Base-by-base conservation (phyloP, 2,888 invertebrate genomes). In the Neocrepidodera transversa region DNA sequence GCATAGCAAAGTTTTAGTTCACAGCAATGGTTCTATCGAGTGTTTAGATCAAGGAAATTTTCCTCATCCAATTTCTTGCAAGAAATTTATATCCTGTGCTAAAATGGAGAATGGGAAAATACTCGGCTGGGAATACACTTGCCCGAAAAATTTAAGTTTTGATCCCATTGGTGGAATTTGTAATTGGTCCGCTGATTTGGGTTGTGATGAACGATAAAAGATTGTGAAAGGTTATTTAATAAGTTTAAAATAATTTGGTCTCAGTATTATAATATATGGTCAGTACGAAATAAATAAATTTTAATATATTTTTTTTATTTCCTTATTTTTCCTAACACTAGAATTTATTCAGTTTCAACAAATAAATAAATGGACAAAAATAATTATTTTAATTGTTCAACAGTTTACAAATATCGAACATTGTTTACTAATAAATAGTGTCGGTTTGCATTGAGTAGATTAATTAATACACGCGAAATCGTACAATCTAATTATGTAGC, bases 141-240 rank as follows among this genome's bases (percentile, higher is more conserved):
- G 95, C 75, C 94, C 94, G 0, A 87, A 88, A 69, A 90, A 90
- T 26, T 82, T 95, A 2, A 91, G 92, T 71, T 95, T 93, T 76
- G 94, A 95, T 77, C 93, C 93, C 0, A 88, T 93, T 1, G 94
- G 93, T 2, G 93, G 93, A 16, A 93, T 93, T 68, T 95, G 95
- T 77, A 94, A 94, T 80, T 94, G 93, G 92, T 87, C 91, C 0
- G 88, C 90, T 0, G 92, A 90, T 1, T 81, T 91, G 11, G 91
- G 91, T 1, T 93, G 93, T 73, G 64, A 60, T 14, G 60, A 60
- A 32, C 2, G 17, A 2, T 16, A 38, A 8, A 5, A 7, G n/a
- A n/a, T n/a, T n/a, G n/a, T n/a, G n/a, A n/a, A 38, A 17, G 10
- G 7, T 38, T 4, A 17, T 11, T 38, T 17, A 50, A 38, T 23